Percentiles rank a stretch among this genome's conserved stretches.
phyloP scores from a whole-genome alignment of 2,797 vertebrate species.

The Liparis tanakae region DNA sequence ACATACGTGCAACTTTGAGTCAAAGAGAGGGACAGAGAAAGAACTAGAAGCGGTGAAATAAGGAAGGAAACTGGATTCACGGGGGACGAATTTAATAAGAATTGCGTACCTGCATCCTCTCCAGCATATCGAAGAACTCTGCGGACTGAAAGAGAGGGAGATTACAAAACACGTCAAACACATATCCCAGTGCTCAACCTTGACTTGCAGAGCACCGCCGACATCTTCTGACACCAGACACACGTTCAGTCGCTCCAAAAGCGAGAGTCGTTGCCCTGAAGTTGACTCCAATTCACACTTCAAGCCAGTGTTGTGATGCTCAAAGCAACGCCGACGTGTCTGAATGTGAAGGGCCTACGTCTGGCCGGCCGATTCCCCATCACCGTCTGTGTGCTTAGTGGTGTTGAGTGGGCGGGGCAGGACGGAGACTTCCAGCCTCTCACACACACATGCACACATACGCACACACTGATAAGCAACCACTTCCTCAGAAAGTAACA shows the following conservation, averaged over 20 bases:
- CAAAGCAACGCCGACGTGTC: neutral
- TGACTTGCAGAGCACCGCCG: neutral
- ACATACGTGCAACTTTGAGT: conserved; percentile 4
- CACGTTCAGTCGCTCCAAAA: neutral
- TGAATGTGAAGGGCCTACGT: conserved; percentile 30
- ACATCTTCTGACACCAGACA: conserved; percentile 6
- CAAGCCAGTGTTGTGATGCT: conserved; percentile 2
- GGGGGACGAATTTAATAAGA: neutral
- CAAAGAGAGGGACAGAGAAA: neutral
- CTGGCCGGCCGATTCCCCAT: neutral
- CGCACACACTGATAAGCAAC: conserved; percentile 56
- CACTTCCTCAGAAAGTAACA: conserved; percentile 59
- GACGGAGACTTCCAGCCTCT: conserved; percentile 15
- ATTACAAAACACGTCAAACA: conserved; percentile 2
- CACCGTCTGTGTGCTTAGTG: conserved; percentile 25
- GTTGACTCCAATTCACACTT: conserved; percentile 33
- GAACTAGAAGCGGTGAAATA: conserved; percentile 3
- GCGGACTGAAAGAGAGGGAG: conserved; percentile 87
- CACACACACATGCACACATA: conserved; percentile 45
- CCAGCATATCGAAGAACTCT: conserved; percentile 99
- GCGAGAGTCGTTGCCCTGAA: neutral
- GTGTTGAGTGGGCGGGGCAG: conserved; percentile 45
- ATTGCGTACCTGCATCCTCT: conserved; percentile 95
- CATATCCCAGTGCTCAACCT: neutral
- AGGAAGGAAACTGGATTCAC: neutral